These are phyloP conservation scores for Tapirus terrestris DNA, from an alignment of 2,113 vertebrate species.

Conservation along the genomic window DNA sequence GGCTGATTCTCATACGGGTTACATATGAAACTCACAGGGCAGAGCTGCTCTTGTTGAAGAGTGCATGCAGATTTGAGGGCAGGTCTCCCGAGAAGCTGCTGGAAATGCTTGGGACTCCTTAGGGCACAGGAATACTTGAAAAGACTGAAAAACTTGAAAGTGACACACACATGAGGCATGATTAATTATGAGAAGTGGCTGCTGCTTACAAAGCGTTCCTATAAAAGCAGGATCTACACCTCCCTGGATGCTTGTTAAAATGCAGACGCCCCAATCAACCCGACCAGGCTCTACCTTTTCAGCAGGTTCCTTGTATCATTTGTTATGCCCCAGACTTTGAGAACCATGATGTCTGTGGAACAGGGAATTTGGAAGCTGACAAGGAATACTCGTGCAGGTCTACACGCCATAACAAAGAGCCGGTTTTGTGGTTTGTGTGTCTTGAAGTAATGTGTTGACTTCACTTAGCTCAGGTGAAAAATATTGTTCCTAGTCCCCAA, in stretches of 20 bases:
- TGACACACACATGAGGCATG: neutral
- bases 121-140: neutral
- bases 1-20: neutral
- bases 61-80: fast-evolving
- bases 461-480: neutral
- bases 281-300: neutral
- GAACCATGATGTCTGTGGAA: neutral
- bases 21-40: neutral
- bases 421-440: neutral
- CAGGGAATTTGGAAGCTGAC: neutral
- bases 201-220: neutral
- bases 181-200: neutral
- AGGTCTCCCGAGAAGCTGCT: neutral
- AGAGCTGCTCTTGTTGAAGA: neutral
- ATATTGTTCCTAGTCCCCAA: neutral
- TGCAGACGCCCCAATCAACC: neutral
- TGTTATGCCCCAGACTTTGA: neutral
- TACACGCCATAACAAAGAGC: neutral
- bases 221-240: neutral
- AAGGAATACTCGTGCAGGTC: neutral
- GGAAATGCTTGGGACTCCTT: neutral
- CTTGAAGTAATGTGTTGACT: neutral
- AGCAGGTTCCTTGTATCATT: neutral
- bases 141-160: neutral
- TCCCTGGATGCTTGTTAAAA: neutral